phyloP scores from a whole-genome alignment of 2,113 vertebrate species.

The Aptenodytes patagonicus region DNA sequence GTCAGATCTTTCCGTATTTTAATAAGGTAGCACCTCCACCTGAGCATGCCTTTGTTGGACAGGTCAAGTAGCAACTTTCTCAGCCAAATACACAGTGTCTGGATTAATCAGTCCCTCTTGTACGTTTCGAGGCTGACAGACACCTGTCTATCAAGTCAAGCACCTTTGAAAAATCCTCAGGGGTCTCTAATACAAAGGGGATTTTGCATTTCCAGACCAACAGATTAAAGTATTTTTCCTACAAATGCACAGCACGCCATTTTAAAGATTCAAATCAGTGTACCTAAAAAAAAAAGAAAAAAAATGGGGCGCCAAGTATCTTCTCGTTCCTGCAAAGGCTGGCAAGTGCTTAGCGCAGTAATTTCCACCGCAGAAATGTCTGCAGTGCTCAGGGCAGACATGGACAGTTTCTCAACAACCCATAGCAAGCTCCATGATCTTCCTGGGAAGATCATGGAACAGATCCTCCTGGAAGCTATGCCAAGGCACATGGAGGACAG shows the following conservation, averaged over 20 bases:
- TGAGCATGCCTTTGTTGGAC: background rate
- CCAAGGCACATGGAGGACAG: too few relatives aligned
- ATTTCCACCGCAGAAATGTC: background rate
- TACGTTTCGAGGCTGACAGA: background rate
- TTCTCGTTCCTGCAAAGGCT: background rate
- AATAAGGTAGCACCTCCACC: constrained; percentile 5
- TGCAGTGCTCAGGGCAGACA: background rate
- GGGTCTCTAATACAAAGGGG: background rate
- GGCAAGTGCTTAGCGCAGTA: background rate
- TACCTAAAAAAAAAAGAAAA: background rate
- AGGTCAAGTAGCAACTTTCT: constrained; percentile 31
- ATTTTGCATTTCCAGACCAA: constrained; percentile 16
- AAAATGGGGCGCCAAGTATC: background rate
- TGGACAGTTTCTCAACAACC: background rate
- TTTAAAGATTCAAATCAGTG: background rate
- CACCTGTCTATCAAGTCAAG: background rate
- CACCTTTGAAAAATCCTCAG: background rate
- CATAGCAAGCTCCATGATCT: background rate
- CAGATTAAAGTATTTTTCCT: background rate
- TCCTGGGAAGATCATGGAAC: too few relatives aligned
- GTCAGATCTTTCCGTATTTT: background rate
- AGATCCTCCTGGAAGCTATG: too few relatives aligned
- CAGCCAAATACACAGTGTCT: background rate
- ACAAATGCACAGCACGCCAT: background rate
- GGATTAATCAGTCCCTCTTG: background rate